Conservation (phyloP, 2,797 vertebrate genomes). For the Urosaurus nigricauda region DNA sequence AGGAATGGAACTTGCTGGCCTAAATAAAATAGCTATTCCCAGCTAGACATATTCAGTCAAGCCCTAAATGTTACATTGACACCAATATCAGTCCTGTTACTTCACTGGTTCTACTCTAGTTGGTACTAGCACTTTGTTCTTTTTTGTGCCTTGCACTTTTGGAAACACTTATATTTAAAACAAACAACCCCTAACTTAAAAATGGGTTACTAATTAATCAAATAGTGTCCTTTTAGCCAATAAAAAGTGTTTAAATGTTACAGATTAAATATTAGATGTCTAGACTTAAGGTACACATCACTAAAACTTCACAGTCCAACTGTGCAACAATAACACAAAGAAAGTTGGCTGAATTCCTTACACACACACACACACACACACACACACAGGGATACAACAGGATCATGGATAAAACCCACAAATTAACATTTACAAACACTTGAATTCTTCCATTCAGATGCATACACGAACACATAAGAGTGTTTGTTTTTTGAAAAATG, state of each 20-base stretch:
- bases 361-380: too few relatives aligned
- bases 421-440: not conserved
- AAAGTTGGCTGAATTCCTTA: not conserved
- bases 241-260: not conserved
- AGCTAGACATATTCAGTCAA: too few relatives aligned
- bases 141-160: too few relatives aligned
- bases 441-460: conserved; percentile 12
- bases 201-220: not conserved
- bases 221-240: not conserved
- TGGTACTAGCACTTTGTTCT: too few relatives aligned
- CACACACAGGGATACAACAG: not conserved
- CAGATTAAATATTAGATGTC: not conserved
- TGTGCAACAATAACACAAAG: not conserved
- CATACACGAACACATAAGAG: not conserved
- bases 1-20: not conserved
- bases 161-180: too few relatives aligned
- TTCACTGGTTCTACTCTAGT: too few relatives aligned
- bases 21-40: too few relatives aligned
- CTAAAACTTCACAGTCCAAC: not conserved
- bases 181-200: not conserved
- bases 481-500: not conserved
- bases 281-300: not conserved
- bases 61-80: too few relatives aligned
- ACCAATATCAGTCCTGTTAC: too few relatives aligned
- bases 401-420: conserved; percentile 2